Conservation (phyloP, 2,113 vertebrate species). For the Nettapus auritus region DNA sequence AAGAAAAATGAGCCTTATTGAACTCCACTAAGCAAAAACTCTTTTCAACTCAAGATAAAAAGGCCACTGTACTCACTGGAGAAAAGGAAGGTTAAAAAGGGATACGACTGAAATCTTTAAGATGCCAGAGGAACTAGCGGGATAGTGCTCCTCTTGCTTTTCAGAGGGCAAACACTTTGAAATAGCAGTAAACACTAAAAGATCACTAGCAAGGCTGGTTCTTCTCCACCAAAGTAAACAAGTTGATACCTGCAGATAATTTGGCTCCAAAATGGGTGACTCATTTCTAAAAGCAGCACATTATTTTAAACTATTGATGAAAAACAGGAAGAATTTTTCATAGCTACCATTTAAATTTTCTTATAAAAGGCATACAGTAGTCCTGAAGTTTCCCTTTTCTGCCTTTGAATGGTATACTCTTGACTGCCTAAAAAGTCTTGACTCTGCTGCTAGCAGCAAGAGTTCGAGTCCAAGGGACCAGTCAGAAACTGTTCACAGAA, state of each 20-base stretch:
- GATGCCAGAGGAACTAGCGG: background rate
- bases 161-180: background rate
- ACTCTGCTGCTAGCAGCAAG: background rate
- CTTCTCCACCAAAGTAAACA: background rate
- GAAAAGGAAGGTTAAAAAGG: background rate
- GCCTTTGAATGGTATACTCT: background rate
- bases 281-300: background rate
- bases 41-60: background rate
- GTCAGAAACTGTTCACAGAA: background rate
- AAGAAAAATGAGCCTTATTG: background rate
- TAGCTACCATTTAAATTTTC: background rate
- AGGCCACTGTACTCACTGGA: background rate
- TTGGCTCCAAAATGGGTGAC: background rate
- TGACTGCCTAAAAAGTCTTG: rapidly evolving
- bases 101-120: background rate
- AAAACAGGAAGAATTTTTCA: background rate
- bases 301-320: background rate
- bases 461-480: background rate
- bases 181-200: slow-evolving; percentile 4
- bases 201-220: background rate
- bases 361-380: background rate
- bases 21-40: background rate
- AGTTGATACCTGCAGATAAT: slow-evolving; percentile 10
- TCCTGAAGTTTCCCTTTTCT: background rate
- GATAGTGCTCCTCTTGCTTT: background rate